Base-by-base conservation (phyloP, 2,888 invertebrate genomes). In the Himalopsyche anomala region DNA sequence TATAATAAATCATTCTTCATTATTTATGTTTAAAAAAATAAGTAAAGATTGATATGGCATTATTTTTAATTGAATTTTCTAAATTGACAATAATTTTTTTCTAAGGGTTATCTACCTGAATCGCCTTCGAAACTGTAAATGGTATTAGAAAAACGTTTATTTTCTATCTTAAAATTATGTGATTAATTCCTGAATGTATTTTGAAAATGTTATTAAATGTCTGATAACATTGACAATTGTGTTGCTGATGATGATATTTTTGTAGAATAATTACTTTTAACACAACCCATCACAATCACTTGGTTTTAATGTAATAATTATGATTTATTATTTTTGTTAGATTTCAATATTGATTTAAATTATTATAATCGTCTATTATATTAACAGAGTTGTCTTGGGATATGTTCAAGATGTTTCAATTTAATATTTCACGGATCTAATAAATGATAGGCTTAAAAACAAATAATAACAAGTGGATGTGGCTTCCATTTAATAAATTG, bases 231-330 rank as follows among this genome's bases (percentile, higher is more conserved):
- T 62, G 62, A 62, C 28, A 62, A 62, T 0, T 62, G 19, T 62
- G 62, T 62, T 19, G 28, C 3, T 62, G 62, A 62, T 62, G 62
- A 62, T 62, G 19, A 28, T 19, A 62, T 62, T 62, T 56, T 19
- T n/a, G 28, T 62, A 62, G 28, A 19, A 62, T 15, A 62, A 19
- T 62, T 62, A 62, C 28, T 19, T 62, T 62, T 19, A 62, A 62
- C 62, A 62, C 62, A 62, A 62, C 62, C 56, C 28, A 62, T 62
- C 62, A 62, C 62, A 62, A 62, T 62, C 62, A 62, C 62, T 19
- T 62, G 19, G 19, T 11, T 19, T 62, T 2, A 62, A 12, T 62
- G 19, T 62, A 62, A n/a, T 28, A 9, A 62, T 19, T 19, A 62
- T 62, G n/a, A n/a, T 62, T 62, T 8, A 45, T 9, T 9, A 45